A percentile compares a stretch with the other conserved stretches of the same genome.
These are phyloP conservation scores for Abrostola triplasia DNA, from an alignment of 2,888 invertebrate genomes.

Conservation along the genomic window DNA sequence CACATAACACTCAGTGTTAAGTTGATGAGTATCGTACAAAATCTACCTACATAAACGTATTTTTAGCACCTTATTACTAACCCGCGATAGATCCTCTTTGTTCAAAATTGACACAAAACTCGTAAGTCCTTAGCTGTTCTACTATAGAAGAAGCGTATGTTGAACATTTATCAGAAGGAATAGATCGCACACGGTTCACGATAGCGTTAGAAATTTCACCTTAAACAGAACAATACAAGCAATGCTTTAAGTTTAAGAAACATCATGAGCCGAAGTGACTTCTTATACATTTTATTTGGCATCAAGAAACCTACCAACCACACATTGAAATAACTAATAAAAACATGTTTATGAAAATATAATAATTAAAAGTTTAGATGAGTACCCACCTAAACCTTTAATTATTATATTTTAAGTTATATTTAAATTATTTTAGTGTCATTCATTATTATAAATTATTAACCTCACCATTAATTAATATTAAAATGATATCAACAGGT, in stretches of 20 bases:
- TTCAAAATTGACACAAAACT: constrained; percentile 61
- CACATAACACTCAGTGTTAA: too few relatives aligned
- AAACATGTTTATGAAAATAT: too few relatives aligned
- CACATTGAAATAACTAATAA: too few relatives aligned
- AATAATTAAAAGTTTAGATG: too few relatives aligned
- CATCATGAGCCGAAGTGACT: constrained; percentile 3
- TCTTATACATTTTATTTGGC: background rate
- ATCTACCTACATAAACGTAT: too few relatives aligned
- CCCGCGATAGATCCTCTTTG: constrained; percentile 26
- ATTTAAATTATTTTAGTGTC: too few relatives aligned
- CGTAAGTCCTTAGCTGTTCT: constrained; percentile 62
- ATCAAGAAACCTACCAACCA: background rate
- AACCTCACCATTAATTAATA: background rate
- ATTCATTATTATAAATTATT: background rate
- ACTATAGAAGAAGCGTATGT: constrained; percentile 54
- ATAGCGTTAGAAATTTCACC: constrained; percentile 36
- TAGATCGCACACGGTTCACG: constrained; percentile 20
- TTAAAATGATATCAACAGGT: background rate
- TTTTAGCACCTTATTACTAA: constrained; percentile 26
- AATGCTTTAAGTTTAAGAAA: background rate
- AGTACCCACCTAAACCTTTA: too few relatives aligned
- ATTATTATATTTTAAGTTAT: too few relatives aligned
- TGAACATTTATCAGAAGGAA: constrained; percentile 31
- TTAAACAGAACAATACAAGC: constrained; percentile 18
- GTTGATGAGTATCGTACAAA: too few relatives aligned